Percentiles rank a stretch among this genome's conserved stretches.
Evolutionary conservation across 2,888 invertebrate genomes (phyloP).

Genomic region (Morpho deidamia): DNA sequence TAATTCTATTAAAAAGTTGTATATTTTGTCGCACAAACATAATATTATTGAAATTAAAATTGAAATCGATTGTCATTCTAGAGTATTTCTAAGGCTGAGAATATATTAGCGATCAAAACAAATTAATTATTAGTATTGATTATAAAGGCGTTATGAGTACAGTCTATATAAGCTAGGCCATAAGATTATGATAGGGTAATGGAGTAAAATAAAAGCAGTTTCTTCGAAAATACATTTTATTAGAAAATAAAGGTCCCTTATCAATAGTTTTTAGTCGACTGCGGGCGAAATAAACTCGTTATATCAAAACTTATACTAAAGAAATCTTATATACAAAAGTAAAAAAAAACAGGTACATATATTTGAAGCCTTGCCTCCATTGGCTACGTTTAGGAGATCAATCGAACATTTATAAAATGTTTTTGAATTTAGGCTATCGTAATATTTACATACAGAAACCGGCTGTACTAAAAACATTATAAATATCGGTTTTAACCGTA

Average conservation of each 20-base stretch:
- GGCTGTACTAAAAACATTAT: too few relatives aligned
- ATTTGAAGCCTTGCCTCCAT: conserved; percentile 34
- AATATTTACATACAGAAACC: background rate
- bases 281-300: conserved; percentile 64
- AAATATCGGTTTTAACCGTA: too few relatives aligned
- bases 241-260: conserved; percentile 44
- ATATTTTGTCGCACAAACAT: too few relatives aligned
- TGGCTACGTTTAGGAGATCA: conserved; percentile 19
- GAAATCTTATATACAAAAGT: conserved; percentile 62
- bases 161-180: too few relatives aligned
- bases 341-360: conserved; percentile 48
- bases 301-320: conserved; percentile 43
- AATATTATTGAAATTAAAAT: too few relatives aligned
- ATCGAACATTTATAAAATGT: conserved; percentile 33
- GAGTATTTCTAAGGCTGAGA: too few relatives aligned
- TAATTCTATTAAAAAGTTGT: too few relatives aligned
- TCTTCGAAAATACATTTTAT: conserved; percentile 49
- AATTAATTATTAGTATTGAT: too few relatives aligned
- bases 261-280: conserved; percentile 71
- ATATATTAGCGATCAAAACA: too few relatives aligned
- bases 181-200: background rate
- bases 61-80: too few relatives aligned
- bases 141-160: too few relatives aligned
- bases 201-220: conserved; percentile 20
- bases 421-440: too few relatives aligned